These are phyloP conservation scores for Anseranas semipalmata DNA, from an alignment of 2,113 vertebrate species.

Conservation along the genomic window DNA sequence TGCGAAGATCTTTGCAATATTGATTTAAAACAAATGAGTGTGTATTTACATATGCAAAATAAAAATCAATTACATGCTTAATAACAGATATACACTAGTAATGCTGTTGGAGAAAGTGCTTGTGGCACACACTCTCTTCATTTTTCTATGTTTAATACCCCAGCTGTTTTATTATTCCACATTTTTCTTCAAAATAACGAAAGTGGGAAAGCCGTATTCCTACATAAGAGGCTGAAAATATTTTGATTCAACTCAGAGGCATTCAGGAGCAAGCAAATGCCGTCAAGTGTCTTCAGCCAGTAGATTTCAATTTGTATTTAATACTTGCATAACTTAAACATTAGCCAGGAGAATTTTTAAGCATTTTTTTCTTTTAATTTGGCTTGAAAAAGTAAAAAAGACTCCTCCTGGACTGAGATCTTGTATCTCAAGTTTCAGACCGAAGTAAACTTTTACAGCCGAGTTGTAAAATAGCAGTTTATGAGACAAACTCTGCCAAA, in stretches of 20 bases:
- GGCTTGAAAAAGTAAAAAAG: slow-evolving; percentile 54
- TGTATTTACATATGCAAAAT: slow-evolving; percentile 53
- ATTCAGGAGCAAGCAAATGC: slow-evolving; percentile 33
- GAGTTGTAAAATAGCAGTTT: slow-evolving; percentile 78
- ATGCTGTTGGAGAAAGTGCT: slow-evolving; percentile 10
- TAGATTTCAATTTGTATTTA: slow-evolving; percentile 71
- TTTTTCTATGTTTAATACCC: slow-evolving; percentile 40
- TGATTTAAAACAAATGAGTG: slow-evolving; percentile 48
- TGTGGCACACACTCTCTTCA: not conserved
- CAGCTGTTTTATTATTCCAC: slow-evolving; percentile 9
- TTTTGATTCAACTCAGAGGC: slow-evolving; percentile 52
- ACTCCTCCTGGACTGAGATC: slow-evolving; percentile 59
- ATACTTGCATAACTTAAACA: slow-evolving; percentile 69
- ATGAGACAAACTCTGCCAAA: slow-evolving; percentile 74
- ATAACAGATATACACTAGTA: slow-evolving; percentile 23
- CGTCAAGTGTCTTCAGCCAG: slow-evolving; percentile 43
- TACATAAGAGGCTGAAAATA: slow-evolving; percentile 27
- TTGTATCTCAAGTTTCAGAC: slow-evolving; percentile 77
- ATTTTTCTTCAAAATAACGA: not conserved
- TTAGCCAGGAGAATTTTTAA: slow-evolving; percentile 72
- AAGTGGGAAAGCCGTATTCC: not conserved
- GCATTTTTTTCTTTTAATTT: slow-evolving; percentile 64
- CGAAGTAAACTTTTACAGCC: slow-evolving; percentile 77
- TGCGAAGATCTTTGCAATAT: slow-evolving; percentile 29
- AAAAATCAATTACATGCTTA: not conserved